Conservation (phyloP, 2,797 vertebrate genomes). For the Lepilemur ruficaudatus region DNA sequence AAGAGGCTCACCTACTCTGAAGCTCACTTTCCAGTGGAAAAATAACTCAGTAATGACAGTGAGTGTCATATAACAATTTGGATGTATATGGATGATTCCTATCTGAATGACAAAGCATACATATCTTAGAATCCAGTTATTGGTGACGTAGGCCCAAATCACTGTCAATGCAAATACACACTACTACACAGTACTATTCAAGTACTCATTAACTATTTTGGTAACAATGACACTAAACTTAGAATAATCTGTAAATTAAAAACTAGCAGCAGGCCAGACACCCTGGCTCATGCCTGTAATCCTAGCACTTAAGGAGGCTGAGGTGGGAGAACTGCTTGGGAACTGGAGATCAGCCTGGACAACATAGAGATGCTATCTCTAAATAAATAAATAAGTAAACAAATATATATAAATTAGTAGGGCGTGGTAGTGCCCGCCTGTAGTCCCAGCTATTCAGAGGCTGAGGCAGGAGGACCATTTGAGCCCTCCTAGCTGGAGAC, state of each 20-base stretch:
- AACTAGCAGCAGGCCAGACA: not conserved
- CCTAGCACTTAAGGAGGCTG: not conserved
- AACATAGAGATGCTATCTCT: not conserved
- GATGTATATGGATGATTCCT: not conserved
- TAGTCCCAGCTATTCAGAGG: not conserved
- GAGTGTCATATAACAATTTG: not conserved
- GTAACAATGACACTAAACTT: not conserved
- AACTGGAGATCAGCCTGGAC: too few relatives aligned
- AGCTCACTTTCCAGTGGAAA: not conserved
- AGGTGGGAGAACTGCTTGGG: too few relatives aligned
- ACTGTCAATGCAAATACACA: constrained; percentile 8
- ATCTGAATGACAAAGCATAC: not conserved
- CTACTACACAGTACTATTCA: not conserved
- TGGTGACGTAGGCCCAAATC: not conserved
- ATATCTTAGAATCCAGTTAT: not conserved
- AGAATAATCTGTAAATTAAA: constrained; percentile 24
- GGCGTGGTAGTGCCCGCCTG: not conserved
- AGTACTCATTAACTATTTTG: not conserved
- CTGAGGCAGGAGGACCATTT: not conserved
- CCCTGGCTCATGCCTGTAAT: not conserved
- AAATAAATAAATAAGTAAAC: not conserved
- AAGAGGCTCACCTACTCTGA: not conserved
- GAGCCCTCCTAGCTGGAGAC: not conserved
- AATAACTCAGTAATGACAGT: not conserved
- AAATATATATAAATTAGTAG: not conserved